phyloP scores from a whole-genome alignment of 2,113 vertebrate species.

The Cyphomyrus discorhynchus region DNA sequence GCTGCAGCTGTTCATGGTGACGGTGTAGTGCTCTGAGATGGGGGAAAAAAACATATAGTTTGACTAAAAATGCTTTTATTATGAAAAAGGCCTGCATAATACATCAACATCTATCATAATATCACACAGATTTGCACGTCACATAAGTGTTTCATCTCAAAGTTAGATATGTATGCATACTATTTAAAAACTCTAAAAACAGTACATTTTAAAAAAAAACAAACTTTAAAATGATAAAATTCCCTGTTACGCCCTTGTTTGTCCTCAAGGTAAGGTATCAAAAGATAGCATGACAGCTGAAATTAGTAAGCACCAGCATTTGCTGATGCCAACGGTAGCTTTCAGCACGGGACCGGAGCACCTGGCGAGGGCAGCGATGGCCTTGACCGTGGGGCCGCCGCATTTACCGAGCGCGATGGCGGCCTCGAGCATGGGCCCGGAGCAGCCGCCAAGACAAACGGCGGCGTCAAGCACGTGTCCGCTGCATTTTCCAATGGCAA shows the following conservation, averaged over 20 bases:
- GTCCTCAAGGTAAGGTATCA: neutral
- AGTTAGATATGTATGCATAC: neutral
- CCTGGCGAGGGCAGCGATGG: conserved; percentile 8
- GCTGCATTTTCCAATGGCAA: conserved; percentile 14
- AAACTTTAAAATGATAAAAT: neutral
- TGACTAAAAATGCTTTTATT: neutral
- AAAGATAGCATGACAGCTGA: neutral
- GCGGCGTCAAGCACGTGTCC: conserved; percentile 21
- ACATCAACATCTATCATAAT: neutral
- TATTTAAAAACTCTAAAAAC: neutral
- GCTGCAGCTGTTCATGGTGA: neutral
- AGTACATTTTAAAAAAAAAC: neutral
- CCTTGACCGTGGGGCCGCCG: conserved; percentile 13
- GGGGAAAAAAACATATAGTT: neutral
- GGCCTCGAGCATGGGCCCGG: conserved; percentile 5
- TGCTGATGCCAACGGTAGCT: conserved; percentile 10
- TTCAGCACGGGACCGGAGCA: conserved; percentile 25
- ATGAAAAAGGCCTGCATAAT: neutral
- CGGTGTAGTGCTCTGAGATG: neutral
- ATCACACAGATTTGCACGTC: neutral
- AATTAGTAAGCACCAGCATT: neutral
- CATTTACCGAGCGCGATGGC: conserved; percentile 20
- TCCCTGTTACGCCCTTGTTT: neutral
- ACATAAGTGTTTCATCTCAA: neutral
- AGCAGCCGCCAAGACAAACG: conserved; percentile 12